Percentiles rank a stretch among this genome's conserved stretches.
Evolutionary conservation across 92 coral and sea anemone genomes (phyloP).

Genomic region (Palythoa grandis): DNA sequence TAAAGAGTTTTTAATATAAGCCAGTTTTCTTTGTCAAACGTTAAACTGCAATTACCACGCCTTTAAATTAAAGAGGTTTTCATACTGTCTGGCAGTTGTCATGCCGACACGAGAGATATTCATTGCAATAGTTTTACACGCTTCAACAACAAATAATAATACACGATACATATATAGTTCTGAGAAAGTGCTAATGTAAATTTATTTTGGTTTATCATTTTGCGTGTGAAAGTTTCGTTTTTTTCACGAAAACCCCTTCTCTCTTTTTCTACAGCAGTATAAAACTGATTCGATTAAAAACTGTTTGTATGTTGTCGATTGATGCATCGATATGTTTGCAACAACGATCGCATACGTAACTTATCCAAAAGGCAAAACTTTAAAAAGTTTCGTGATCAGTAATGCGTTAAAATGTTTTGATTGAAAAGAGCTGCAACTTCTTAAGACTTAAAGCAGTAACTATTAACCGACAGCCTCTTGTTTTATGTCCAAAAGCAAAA

Average conservation of each 20-base stretch:
- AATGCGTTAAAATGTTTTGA: neutral
- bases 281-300: no score
- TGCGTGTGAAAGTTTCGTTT: neutral
- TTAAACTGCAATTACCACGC: no score
- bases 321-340: no score
- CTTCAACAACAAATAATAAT: neutral
- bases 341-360: neutral
- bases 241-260: no score
- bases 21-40: no score
- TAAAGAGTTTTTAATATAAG: no score
- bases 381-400: no score
- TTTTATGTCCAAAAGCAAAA: neutral
- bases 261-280: no score
- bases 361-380: neutral
- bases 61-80: no score
- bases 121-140: neutral
- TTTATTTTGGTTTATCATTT: neutral
- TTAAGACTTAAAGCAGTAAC: neutral
- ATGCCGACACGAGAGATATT: neutral
- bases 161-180: neutral
- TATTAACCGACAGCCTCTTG: neutral
- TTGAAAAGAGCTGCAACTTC: neutral
- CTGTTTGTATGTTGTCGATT: no score
- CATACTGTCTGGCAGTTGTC: neutral
- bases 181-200: neutral